Percentiles rank a stretch among this genome's conserved stretches.
Evolutionary conservation across 2,797 vertebrate genomes (phyloP).

Genomic region (Cyprinodon diabolis): DNA sequence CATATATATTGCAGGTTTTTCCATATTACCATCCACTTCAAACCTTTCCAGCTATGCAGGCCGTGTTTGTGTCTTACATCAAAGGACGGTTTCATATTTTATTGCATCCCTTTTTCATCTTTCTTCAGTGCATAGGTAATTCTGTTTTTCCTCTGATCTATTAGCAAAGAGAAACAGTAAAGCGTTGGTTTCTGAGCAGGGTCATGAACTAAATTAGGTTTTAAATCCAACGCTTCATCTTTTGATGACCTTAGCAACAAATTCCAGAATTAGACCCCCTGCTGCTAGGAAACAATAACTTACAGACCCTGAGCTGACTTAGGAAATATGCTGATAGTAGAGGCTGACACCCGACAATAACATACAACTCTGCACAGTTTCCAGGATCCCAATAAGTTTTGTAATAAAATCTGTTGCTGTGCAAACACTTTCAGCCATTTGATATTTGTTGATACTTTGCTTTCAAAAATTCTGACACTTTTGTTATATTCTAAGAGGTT

Average conservation of each 20-base stretch:
- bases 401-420: not conserved
- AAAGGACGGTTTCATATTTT: not conserved
- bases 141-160: not conserved
- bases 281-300: constrained; percentile 43
- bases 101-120: not conserved
- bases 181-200: not conserved
- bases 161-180: not conserved
- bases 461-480: not conserved
- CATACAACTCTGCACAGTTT: not conserved
- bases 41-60: not conserved
- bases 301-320: constrained; percentile 16
- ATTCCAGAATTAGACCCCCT: constrained; percentile 20
- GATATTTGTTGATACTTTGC: not conserved
- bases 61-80: constrained; percentile 4
- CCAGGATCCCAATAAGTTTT: constrained; percentile 1
- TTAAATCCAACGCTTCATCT: not conserved
- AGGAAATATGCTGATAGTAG: constrained; percentile 23
- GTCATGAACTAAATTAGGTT: constrained; percentile 3
- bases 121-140: not conserved
- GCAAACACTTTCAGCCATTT: not conserved
- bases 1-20: not conserved
- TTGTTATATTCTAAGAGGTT: not conserved
- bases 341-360: constrained; percentile 9
- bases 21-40: too few relatives aligned
- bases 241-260: not conserved